Evolutionary conservation across 2,888 invertebrate genomes (phyloP).

Genomic region (Netelia inedita): DNA sequence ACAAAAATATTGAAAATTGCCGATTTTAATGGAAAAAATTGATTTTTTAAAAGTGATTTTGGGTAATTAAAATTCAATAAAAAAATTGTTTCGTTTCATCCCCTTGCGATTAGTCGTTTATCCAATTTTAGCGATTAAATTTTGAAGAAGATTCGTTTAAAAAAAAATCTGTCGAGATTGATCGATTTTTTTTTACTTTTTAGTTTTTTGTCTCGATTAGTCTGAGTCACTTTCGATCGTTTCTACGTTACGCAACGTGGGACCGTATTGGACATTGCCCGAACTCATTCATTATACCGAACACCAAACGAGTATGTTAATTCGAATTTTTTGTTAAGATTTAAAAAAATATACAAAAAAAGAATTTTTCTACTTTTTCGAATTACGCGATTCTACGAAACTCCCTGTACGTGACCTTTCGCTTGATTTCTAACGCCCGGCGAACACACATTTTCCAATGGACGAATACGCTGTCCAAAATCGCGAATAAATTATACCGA

Average conservation of each 20-base stretch:
- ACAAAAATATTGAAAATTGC: neutral
- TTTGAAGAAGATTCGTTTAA: no score
- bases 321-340: neutral
- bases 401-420: neutral
- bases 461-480: neutral
- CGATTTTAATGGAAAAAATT: neutral
- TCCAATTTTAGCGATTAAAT: neutral
- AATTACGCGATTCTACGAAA: neutral
- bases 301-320: slow-evolving; percentile 52
- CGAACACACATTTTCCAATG: neutral
- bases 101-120: neutral
- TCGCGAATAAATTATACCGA: neutral
- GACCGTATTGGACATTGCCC: slow-evolving; percentile 13
- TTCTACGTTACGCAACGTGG: slow-evolving; percentile 39
- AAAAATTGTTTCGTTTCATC: neutral
- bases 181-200: neutral
- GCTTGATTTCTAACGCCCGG: neutral
- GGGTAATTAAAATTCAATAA: neutral
- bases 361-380: no score
- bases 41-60: neutral
- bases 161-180: neutral
- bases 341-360: no score
- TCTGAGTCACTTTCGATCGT: slow-evolving; percentile 14
- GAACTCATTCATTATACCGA: slow-evolving; percentile 33
- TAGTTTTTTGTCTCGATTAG: neutral